phyloP scores from a whole-genome alignment of 1,140 invertebrate species.

The Heliconius eleuchia region DNA sequence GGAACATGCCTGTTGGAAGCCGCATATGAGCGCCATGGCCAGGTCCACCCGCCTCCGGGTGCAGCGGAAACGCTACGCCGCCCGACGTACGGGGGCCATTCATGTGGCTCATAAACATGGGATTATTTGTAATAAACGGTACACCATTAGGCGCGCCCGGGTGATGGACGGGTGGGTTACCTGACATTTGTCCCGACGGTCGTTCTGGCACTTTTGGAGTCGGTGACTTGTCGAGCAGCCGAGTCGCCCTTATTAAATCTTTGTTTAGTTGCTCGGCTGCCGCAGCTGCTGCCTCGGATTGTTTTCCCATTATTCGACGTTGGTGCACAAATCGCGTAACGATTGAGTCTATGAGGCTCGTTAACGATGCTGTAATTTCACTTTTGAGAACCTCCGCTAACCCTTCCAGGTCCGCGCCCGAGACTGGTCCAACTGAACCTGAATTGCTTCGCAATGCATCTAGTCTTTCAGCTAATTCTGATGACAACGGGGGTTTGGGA shows the following conservation, averaged over 20 bases:
- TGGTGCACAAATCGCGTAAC: constrained; percentile 92
- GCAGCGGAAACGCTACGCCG: constrained; percentile 79
- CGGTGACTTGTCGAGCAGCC: constrained; percentile 92
- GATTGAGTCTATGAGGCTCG: constrained; percentile 93
- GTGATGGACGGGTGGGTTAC: constrained; percentile 82
- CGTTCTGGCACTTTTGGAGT: constrained; percentile 89
- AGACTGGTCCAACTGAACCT: constrained; percentile 83
- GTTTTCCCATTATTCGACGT: constrained; percentile 87
- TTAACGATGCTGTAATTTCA: constrained; percentile 92
- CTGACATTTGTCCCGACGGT: constrained; percentile 82
- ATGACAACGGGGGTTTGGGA: constrained; percentile 81
- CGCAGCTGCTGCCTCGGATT: constrained; percentile 87
- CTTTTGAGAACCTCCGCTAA: constrained; percentile 94
- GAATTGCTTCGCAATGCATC: constrained; percentile 84
- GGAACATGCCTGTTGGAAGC: constrained; percentile 89
- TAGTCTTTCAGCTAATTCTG: constrained; percentile 84
- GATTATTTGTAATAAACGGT: constrained; percentile 69
- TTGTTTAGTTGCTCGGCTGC: constrained; percentile 91
- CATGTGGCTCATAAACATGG: constrained; percentile 76
- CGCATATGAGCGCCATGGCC: constrained; percentile 87
- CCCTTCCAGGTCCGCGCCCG: constrained; percentile 90
- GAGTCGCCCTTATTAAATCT: constrained; percentile 88
- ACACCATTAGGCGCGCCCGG: constrained; percentile 71
- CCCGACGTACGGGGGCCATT: constrained; percentile 80
- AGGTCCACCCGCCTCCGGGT: constrained; percentile 77